Percentiles rank a stretch among this genome's conserved stretches.
phyloP scores from a whole-genome alignment of 2,888 invertebrate species.

The Nomada lathburiana region DNA sequence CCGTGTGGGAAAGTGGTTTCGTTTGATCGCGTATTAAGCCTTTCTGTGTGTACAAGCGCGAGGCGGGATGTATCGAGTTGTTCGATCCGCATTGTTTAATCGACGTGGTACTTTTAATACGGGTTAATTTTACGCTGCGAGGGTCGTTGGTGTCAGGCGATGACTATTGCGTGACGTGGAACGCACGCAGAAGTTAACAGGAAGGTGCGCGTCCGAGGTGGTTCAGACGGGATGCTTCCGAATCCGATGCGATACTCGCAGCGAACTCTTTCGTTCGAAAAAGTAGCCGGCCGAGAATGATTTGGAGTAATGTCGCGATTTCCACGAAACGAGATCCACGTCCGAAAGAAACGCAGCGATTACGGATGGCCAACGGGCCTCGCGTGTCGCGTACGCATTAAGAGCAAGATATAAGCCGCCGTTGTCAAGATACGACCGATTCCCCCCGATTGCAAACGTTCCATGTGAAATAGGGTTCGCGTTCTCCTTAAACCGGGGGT shows the following conservation, averaged over 20 bases:
- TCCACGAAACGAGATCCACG: slow-evolving; percentile 49
- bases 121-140: no score
- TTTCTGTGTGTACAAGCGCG: background rate
- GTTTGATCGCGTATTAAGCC: background rate
- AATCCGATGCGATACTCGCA: no score
- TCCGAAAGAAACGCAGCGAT: slow-evolving; percentile 50
- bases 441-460: slow-evolving; percentile 66
- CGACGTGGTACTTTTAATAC: no score
- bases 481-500: slow-evolving; percentile 53
- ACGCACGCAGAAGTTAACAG: no score
- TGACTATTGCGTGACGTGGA: no score
- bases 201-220: background rate
- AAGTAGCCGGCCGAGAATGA: background rate
- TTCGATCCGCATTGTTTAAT: no score
- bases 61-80: no score
- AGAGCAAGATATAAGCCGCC: slow-evolving; percentile 67
- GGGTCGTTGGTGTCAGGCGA: no score
- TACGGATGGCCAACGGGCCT: slow-evolving; percentile 54
- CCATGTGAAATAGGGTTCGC: slow-evolving; percentile 73
- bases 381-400: slow-evolving; percentile 76
- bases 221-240: background rate
- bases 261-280: background rate
- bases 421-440: slow-evolving; percentile 67
- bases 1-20: background rate
- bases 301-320: slow-evolving; percentile 17